Percentiles rank a stretch among this genome's conserved stretches.
These are phyloP conservation scores for Entelurus aequoreus DNA, from an alignment of 2,113 vertebrate species.

Conservation along the genomic window DNA sequence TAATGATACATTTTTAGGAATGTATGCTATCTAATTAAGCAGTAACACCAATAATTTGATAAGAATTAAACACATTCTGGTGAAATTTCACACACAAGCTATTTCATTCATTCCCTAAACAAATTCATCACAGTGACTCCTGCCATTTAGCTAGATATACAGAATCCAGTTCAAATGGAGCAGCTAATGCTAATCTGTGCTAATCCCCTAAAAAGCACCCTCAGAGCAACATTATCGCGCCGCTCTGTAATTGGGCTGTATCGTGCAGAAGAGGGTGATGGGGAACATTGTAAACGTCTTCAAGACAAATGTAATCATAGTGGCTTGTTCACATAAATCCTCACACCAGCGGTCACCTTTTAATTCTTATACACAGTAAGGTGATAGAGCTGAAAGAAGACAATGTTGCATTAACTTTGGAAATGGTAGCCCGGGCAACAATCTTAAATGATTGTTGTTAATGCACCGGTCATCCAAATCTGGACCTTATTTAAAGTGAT, in stretches of 20 bases:
- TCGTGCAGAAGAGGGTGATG: constrained; percentile 15
- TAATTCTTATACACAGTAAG: not conserved
- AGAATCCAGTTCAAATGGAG: constrained; percentile 57
- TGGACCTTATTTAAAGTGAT: constrained; percentile 53
- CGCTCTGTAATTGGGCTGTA: constrained; percentile 36
- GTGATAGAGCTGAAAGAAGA: constrained; percentile 30
- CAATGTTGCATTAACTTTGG: constrained; percentile 42
- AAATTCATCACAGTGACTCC: not conserved
- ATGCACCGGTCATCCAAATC: constrained; percentile 45
- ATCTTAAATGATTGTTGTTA: constrained; percentile 40
- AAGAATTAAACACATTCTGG: too few relatives aligned
- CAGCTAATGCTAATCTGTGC: constrained; percentile 65
- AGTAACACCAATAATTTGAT: too few relatives aligned
- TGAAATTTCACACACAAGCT: too few relatives aligned
- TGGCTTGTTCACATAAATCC: constrained; percentile 22
- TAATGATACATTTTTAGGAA: too few relatives aligned
- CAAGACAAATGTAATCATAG: constrained; percentile 36
- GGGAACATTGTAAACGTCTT: constrained; percentile 14
- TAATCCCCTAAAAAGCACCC: constrained; percentile 57
- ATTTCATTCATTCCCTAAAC: too few relatives aligned
- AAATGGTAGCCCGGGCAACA: constrained; percentile 32
- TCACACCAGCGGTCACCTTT: constrained; percentile 26
- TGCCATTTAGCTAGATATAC: constrained; percentile 12
- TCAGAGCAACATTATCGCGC: constrained; percentile 45
- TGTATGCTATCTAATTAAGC: too few relatives aligned